Evolutionary conservation across 2,888 invertebrate species (phyloP).

Genomic region (Dryococelus australis): DNA sequence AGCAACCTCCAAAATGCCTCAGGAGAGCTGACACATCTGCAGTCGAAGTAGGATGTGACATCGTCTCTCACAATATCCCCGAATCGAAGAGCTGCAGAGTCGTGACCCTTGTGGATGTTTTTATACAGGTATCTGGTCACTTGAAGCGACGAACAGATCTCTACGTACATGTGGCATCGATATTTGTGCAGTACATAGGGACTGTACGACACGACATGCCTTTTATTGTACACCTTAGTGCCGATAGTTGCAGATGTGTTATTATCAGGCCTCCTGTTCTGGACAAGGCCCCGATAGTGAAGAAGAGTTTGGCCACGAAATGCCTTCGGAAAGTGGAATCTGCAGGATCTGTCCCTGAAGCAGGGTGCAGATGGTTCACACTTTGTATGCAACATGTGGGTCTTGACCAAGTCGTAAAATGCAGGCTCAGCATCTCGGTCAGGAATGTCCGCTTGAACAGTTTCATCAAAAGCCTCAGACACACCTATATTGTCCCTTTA

Average conservation of each 20-base stretch:
- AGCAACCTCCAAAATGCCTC: neutral
- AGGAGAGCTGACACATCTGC: neutral
- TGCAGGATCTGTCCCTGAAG: neutral
- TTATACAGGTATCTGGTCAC: neutral
- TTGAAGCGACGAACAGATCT: conserved; percentile 44
- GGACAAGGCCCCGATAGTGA: conserved; percentile 52
- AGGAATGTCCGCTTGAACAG: neutral
- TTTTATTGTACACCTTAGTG: conserved; percentile 51
- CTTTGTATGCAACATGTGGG: neutral
- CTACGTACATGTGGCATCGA: conserved; percentile 55
- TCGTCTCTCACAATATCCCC: too few species aligned
- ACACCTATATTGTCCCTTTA: neutral
- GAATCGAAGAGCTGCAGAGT: too few species aligned
- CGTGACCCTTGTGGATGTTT: too few species aligned
- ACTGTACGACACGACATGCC: conserved; percentile 56
- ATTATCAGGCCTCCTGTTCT: conserved; percentile 50
- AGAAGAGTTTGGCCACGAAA: conserved; percentile 47
- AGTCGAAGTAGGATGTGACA: neutral
- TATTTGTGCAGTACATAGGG: conserved; percentile 52
- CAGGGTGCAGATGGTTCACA: neutral
- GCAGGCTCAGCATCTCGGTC: neutral
- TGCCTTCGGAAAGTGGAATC: neutral
- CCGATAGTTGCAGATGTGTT: conserved; percentile 32
- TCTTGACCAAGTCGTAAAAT: neutral
- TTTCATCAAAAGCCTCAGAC: neutral